Conservation (phyloP, 2,888 invertebrate genomes). For the Amorpha juglandis region DNA sequence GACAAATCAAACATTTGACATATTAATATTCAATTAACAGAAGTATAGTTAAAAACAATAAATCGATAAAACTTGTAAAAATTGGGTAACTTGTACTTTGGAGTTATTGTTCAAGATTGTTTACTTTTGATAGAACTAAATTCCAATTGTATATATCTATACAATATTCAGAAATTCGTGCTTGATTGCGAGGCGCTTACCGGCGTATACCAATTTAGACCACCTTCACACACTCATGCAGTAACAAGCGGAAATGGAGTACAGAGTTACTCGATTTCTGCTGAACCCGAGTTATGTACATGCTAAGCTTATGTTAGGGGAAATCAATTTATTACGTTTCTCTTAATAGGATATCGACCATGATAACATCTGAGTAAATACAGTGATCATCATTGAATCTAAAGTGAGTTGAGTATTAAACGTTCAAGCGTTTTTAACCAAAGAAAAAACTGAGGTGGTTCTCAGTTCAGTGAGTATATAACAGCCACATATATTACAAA, state of each 20-base stretch:
- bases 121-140: neutral
- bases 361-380: neutral
- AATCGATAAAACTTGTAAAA: too few species aligned
- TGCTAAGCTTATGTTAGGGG: neutral
- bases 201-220: constrained; percentile 14
- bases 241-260: constrained; percentile 12
- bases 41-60: too few species aligned
- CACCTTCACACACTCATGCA: neutral
- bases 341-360: neutral
- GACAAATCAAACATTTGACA: neutral
- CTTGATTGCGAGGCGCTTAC: constrained; percentile 9
- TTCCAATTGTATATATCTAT: neutral
- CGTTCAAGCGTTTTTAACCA: neutral
- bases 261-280: constrained; percentile 2
- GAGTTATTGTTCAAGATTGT: too few species aligned
- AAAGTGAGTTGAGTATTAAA: neutral
- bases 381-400: too few species aligned
- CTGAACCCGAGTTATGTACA: neutral
- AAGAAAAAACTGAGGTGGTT: too few species aligned
- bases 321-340: neutral
- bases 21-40: too few species aligned
- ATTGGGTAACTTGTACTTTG: too few species aligned
- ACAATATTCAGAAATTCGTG: neutral
- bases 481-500: too few species aligned
- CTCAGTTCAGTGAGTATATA: too few species aligned